Conservation (phyloP, 2,888 invertebrate genomes). For the Synergus gifuensis region DNA sequence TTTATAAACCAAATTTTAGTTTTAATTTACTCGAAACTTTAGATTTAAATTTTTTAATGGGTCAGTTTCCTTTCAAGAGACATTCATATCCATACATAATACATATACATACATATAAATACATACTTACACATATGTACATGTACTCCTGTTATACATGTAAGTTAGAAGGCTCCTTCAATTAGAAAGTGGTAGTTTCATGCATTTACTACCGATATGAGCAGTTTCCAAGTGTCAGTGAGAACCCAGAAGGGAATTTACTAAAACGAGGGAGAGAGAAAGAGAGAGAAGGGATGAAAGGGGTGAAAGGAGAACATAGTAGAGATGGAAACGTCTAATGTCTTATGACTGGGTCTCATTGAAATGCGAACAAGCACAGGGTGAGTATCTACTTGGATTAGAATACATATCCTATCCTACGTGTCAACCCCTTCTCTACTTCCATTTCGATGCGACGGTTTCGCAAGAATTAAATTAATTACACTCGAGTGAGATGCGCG, state of each 20-base stretch:
- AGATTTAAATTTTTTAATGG: too few species aligned
- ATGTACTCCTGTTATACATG: not conserved
- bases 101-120: too few species aligned
- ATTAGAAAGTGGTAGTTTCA: not conserved
- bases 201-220: not conserved
- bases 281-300: not conserved
- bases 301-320: not conserved
- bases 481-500: conserved; percentile 8
- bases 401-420: conserved; percentile 15
- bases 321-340: conserved; percentile 33
- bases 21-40: too few species aligned
- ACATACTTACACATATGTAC: not conserved
- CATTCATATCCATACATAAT: too few species aligned
- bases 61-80: too few species aligned
- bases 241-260: not conserved
- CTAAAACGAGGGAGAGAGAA: not conserved
- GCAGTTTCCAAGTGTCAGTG: not conserved
- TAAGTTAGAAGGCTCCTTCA: not conserved
- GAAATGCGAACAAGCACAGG: conserved; percentile 37
- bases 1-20: too few species aligned
- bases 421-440: conserved; percentile 34
- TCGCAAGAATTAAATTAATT: conserved; percentile 36
- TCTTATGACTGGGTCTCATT: conserved; percentile 36
- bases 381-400: conserved; percentile 36
- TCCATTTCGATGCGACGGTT: conserved; percentile 18